Base-by-base conservation (phyloP, 2,888 invertebrate genomes). In the Melipona beecheii region DNA sequence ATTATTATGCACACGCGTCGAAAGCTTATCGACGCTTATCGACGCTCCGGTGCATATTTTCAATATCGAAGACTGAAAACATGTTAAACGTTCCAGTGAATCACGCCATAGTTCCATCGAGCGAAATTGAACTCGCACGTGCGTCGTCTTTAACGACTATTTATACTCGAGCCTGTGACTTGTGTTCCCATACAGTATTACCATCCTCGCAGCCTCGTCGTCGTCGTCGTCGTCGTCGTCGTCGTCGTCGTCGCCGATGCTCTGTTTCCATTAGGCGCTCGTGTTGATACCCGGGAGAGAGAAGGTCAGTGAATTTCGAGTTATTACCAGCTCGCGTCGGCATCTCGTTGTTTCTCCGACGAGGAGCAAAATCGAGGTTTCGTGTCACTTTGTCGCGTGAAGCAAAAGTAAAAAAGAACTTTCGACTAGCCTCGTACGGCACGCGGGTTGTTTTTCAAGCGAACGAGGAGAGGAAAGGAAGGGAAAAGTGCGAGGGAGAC, bases 401-500 rank as follows among this genome's bases (percentile, higher is more conserved):
- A 58, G 70, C 49, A 74, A 81, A 82, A 74, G 81, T 56, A 82
- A 82, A 31, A 82, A 82, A 79, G 70, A 56, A 43, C 43, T 24
- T 73, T 36, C 52, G 66, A 43, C 56, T 9, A 58, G 17, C 24
- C 27, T 4, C 31, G 50, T 1, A 54, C 58, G 31, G 64, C 72
- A 60, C 50, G 75, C 15, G 3, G 62, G 9, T 19, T n/a, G 50
- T 19, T 58, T 69, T 64, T 31, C 69, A 31, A 24, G 66, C 43
- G 62, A 31, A 73, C 49, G 54, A 4, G 64, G 43, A 72, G 72
- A 43, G 21, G 50, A 31, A 49, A 64, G 36, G 36, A 43, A 62
- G 21, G 49, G 15, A 31, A 69, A 50, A 17, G 15, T 21, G 36
- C 60, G 27, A 27, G 24, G 19, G 52, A 66, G 73, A 62, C 24